Base-by-base conservation (phyloP, 2,888 invertebrate genomes). In the Scrobipalpa costella region DNA sequence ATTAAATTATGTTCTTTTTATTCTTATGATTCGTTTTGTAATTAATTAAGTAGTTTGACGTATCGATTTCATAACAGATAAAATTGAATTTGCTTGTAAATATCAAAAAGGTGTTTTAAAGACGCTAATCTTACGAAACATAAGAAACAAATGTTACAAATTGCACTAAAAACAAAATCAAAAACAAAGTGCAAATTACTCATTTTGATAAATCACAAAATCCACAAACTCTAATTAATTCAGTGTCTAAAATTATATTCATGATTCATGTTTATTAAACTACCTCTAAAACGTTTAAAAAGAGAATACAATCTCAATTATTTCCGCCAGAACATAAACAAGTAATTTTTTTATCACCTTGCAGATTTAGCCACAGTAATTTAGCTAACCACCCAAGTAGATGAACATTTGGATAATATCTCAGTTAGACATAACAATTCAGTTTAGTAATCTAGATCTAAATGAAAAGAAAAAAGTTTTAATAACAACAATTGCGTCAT, bases 291-390 rank as follows among this genome's bases (percentile, higher is more conserved):
- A 52, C 5, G 50, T 21, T 13, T 27, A 19, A 52, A 21, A 52
- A 13, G 50, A 52, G 13, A 52, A 52, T 57, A 33, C n/a, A 7
- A 13, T 15, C 15, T 33, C 27, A 57, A 57, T 57, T 57, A 52
- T 52, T 52, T 52, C 50, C 50, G 50, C 50, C 27, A 52, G 21
- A 52, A 19, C 21, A 52, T 52, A 50, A 11, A 52, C 50, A 19
- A 52, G 50, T 21, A 21, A 27, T 21, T 1, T 52, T 13, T 52
- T 52, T 52, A 52, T 52, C 21, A 27, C 49, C 19, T 49, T 17
- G n/a, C 49, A 9, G 13, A 11, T 11, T 27, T 17, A 7, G 15
- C n/a, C 6, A 44, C 27, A 44, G 9, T 15, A 44, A 44, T 44
- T 52, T 21, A 52, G 8, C 21, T 52, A 21, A 52, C 50, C 19